A percentile compares a stretch with the other conserved stretches of the same genome.
These are phyloP conservation scores for Orchesella flavescens DNA, from an alignment of 2,888 invertebrate species.

Conservation along the genomic window DNA sequence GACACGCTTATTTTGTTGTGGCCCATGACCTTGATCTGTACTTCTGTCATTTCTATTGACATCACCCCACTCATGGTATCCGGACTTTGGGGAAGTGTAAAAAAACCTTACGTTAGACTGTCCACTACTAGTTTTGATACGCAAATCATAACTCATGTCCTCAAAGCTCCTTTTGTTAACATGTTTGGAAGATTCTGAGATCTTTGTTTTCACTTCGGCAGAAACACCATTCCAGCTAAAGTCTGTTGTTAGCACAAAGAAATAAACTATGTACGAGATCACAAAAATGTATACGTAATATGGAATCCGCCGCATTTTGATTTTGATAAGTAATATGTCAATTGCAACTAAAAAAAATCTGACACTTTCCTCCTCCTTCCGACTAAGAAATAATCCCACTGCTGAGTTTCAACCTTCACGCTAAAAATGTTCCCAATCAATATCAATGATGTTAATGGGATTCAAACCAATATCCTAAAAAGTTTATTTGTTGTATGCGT, in stretches of 20 bases:
- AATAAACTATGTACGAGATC: conserved; percentile 22
- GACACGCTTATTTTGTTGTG: background rate
- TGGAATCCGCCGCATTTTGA: background rate
- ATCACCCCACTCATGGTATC: conserved; percentile 17
- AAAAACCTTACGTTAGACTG: conserved; percentile 14
- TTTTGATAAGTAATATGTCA: background rate
- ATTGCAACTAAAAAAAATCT: background rate
- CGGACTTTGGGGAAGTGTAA: conserved; percentile 1
- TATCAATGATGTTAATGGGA: no score
- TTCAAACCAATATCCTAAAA: no score
- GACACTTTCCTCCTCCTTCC: no score
- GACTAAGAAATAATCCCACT: no score
- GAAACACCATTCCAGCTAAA: background rate
- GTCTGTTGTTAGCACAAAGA: background rate
- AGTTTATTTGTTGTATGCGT: no score
- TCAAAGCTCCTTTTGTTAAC: conserved; percentile 32
- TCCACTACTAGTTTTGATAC: conserved; percentile 12
- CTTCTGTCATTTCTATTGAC: background rate
- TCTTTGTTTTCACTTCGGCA: background rate
- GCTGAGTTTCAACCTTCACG: no score
- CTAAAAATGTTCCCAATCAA: no score
- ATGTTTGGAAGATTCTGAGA: conserved; percentile 7
- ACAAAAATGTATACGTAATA: background rate
- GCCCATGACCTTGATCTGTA: conserved; percentile 19
- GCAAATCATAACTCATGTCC: conserved; percentile 20